phyloP scores from a whole-genome alignment of 2,888 invertebrate genomes.

The Hyles lineata region DNA sequence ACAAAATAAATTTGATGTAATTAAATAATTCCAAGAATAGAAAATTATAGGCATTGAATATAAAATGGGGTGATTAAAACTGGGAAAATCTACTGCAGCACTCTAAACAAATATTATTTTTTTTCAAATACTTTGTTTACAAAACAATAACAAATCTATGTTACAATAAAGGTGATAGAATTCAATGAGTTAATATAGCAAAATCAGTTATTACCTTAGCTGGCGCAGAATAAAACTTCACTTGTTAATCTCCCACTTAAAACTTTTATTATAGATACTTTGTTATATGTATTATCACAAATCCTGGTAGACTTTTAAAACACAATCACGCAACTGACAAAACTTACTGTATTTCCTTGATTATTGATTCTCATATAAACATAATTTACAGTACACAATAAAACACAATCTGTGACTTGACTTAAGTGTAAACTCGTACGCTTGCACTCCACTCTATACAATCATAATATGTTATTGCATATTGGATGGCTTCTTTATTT shows the following conservation, averaged over 20 bases:
- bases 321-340: constrained; percentile 87
- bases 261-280: constrained; percentile 86
- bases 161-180: background rate
- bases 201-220: constrained; percentile 68
- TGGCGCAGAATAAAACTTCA: constrained; percentile 82
- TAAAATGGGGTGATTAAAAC: background rate
- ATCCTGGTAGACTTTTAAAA: constrained; percentile 90
- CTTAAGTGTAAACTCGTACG: constrained; percentile 79
- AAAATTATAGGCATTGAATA: too few relatives aligned
- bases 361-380: constrained; percentile 83
- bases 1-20: too few relatives aligned
- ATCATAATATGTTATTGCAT: constrained; percentile 80
- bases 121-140: background rate
- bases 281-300: constrained; percentile 91
- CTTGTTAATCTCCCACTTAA: constrained; percentile 84
- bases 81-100: background rate
- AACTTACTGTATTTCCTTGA: constrained; percentile 81
- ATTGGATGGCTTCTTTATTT: constrained; percentile 81
- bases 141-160: constrained; percentile 10
- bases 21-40: too few relatives aligned
- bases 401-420: constrained; percentile 81
- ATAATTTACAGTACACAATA: constrained; percentile 85
- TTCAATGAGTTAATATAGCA: constrained; percentile 25
- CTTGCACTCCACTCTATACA: constrained; percentile 80
- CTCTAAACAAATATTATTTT: background rate